Conservation (phyloP, 64 coral and sea anemone species). For the Actinia tenebrosa region DNA sequence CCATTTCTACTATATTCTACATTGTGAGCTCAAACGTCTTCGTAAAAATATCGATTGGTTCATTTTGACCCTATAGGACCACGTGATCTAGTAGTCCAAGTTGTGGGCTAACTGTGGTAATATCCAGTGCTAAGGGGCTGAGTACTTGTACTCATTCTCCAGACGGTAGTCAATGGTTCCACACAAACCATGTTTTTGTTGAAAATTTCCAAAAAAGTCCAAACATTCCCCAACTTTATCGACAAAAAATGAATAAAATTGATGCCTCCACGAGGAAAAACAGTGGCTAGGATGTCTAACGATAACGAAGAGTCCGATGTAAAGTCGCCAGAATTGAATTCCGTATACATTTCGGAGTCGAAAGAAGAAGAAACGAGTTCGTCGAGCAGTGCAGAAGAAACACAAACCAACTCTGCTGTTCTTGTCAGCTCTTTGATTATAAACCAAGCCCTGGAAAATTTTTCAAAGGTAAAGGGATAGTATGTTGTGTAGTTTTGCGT, state of each 20-base stretch:
- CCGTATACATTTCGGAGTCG: background rate
- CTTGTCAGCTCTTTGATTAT: constrained; percentile 22
- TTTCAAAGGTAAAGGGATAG: background rate
- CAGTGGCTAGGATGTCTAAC: constrained; percentile 2
- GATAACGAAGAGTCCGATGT: constrained; percentile 1
- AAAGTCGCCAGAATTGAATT: background rate
- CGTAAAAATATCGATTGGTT: too few relatives aligned
- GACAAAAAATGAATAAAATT: background rate
- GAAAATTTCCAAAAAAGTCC: background rate
- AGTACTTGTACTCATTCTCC: background rate
- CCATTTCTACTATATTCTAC: too few relatives aligned
- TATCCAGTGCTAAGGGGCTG: background rate
- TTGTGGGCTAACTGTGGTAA: background rate
- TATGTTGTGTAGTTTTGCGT: background rate
- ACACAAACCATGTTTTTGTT: background rate
- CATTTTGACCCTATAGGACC: too few relatives aligned
- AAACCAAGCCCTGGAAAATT: constrained; percentile 19
- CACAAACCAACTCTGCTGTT: background rate
- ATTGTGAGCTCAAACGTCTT: too few relatives aligned
- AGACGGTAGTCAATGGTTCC: background rate
- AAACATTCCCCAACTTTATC: background rate
- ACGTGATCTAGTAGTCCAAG: background rate
- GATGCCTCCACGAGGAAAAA: background rate
- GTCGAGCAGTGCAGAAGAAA: background rate
- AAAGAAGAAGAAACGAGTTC: background rate